Percentiles rank a stretch among this genome's conserved stretches.
Evolutionary conservation across 2,797 vertebrate species (phyloP).

Genomic region (Chromobotia macracanthus): DNA sequence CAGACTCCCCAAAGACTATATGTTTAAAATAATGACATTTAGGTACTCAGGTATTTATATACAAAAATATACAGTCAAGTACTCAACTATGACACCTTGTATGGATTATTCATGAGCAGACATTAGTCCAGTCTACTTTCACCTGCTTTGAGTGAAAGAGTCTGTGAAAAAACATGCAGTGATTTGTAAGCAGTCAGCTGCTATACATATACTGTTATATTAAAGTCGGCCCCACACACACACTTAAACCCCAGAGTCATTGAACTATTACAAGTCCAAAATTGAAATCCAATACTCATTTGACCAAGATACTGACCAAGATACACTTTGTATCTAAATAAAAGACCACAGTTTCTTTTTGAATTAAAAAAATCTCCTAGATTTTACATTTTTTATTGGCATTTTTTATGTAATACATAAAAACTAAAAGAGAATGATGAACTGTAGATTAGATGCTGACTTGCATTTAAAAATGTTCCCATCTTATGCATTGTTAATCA

Average conservation of each 20-base stretch:
- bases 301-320: background rate
- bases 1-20: slow-evolving; percentile 4
- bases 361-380: background rate
- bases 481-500: slow-evolving; percentile 14
- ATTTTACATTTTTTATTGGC: background rate
- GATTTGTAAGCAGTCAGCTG: slow-evolving; percentile 46
- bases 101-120: slow-evolving; percentile 48
- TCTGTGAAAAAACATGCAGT: slow-evolving; percentile 38
- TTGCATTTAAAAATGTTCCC: background rate
- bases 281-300: background rate
- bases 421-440: slow-evolving; percentile 28
- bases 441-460: background rate
- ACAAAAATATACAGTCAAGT: slow-evolving; percentile 36
- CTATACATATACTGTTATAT: slow-evolving; percentile 35
- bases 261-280: slow-evolving; percentile 33
- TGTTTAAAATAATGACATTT: slow-evolving; percentile 22
- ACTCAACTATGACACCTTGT: slow-evolving; percentile 35
- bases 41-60: slow-evolving; percentile 19
- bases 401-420: background rate
- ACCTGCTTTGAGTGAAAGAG: slow-evolving; percentile 41
- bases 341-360: background rate
- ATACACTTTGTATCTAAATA: slow-evolving; percentile 6
- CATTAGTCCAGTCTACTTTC: slow-evolving; percentile 39
- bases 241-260: slow-evolving; percentile 30
- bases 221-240: slow-evolving; percentile 17